Evolutionary conservation across 2,113 vertebrate species (phyloP).

Genomic region (Aptenodytes forsteri): DNA sequence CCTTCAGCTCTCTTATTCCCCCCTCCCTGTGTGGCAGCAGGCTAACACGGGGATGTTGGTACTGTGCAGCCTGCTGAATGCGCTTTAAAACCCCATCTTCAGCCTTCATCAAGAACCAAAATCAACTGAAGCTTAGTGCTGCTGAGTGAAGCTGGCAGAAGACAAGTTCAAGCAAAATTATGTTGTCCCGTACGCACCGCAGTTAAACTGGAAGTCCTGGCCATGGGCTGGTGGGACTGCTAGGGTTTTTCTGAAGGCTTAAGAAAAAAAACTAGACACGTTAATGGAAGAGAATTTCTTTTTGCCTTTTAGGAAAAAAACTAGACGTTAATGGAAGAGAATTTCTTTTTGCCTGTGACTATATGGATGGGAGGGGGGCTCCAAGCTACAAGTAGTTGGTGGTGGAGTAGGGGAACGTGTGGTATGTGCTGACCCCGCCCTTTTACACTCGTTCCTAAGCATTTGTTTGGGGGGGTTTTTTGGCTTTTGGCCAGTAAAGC

Average conservation of each 20-base stretch:
- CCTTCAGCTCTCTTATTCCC: background rate
- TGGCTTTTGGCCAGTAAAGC: background rate
- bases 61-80: background rate
- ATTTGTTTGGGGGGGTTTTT: background rate
- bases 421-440: background rate
- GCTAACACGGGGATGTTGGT: accelerated
- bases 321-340: too few relatives aligned
- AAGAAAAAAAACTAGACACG: accelerated
- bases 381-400: background rate
- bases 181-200: background rate
- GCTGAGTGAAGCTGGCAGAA: background rate
- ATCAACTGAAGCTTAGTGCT: accelerated
- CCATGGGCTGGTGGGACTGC: background rate
- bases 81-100: background rate
- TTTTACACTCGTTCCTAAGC: background rate
- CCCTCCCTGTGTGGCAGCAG: background rate
- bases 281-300: background rate
- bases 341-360: background rate
- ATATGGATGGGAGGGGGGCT: background rate
- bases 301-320: background rate
- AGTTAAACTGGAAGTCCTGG: background rate
- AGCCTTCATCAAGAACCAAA: background rate
- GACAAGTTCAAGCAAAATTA: background rate
- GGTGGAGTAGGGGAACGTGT: background rate
- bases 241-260: background rate